phyloP scores from a whole-genome alignment of 1,140 invertebrate species.

The Aphis gossypii region DNA sequence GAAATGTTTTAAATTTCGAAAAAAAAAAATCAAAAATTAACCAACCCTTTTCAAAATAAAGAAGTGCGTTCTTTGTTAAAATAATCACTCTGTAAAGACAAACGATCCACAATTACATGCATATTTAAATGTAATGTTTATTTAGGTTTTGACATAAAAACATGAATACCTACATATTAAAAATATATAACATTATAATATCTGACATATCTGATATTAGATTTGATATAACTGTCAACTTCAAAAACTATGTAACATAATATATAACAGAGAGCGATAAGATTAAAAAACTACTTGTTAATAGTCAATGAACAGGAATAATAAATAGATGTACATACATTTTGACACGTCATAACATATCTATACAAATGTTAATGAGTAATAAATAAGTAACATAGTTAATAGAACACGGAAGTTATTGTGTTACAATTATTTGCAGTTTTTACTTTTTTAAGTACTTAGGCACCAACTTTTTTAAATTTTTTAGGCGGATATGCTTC shows the following conservation, averaged over 20 bases:
- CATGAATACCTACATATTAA: no score
- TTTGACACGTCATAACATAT: neutral
- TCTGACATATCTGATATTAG: neutral
- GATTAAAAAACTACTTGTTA: neutral
- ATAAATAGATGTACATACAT: neutral
- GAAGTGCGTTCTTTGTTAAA: neutral
- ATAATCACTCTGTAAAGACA: neutral
- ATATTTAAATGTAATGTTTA: no score
- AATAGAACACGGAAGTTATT: neutral
- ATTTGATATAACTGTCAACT: neutral
- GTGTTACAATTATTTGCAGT: neutral
- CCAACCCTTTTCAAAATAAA: neutral
- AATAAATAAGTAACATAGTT: neutral
- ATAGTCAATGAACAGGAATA: neutral
- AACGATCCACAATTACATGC: neutral
- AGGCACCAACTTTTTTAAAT: neutral
- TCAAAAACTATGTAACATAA: neutral
- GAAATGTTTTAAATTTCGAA: neutral
- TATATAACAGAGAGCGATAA: neutral
- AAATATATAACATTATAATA: neutral
- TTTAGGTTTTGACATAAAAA: neutral
- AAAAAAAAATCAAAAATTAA: neutral
- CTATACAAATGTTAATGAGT: no score
- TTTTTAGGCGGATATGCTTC: neutral
- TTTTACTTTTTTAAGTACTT: neutral